Base-by-base conservation (phyloP, 1,140 invertebrate species). In the Macrobrachium nipponense region DNA sequence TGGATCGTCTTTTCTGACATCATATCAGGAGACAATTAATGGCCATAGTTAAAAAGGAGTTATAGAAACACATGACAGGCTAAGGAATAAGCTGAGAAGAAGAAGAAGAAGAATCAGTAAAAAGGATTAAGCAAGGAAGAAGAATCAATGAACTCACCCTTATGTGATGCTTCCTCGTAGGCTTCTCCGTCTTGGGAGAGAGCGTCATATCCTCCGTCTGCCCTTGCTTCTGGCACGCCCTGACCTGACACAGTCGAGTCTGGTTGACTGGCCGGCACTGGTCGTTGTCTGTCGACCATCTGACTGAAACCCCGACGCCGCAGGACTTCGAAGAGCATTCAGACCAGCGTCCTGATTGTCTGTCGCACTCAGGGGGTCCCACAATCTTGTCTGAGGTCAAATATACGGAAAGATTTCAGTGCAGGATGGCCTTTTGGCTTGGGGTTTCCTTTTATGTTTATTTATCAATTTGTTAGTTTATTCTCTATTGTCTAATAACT, bases 231-330 rank as follows among this genome's bases (percentile, higher is more conserved):
- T 82, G 70, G 61, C 80, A 82, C 70, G 80, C 59, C 12, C 80
- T 68, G 4, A 82, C 20, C 70, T 82, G 80, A 62, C 80, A 82
- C n/a, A 82, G 59, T 11, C 80, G 80, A 5, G 80, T 82, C 70
- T 82, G 58, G 70, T 82, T 82, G 58, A 75, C 14, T 18, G 58
- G 68, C 2, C 59, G 80, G 43, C 80, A 82, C 14, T 66, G 43
- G 10, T 44, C 18, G 68, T 73, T 61, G 70, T 82, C 80, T 8
- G 80, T 82, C 4, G 80, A 43, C 80, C 80, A 82, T n/a, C 80
- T 68, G 1, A 76, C 80, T 20, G 80, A 82, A 27, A 82, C 70
- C 1, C 80, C 80, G 1, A 70, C 80, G 6, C 80, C 80, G 18
- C 80, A 82, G 12, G 7, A 43, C 20, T n/a, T 44, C 68, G 20